Evolutionary conservation across 2,113 vertebrate species (phyloP).

Genomic region (Chroicocephalus ridibundus): DNA sequence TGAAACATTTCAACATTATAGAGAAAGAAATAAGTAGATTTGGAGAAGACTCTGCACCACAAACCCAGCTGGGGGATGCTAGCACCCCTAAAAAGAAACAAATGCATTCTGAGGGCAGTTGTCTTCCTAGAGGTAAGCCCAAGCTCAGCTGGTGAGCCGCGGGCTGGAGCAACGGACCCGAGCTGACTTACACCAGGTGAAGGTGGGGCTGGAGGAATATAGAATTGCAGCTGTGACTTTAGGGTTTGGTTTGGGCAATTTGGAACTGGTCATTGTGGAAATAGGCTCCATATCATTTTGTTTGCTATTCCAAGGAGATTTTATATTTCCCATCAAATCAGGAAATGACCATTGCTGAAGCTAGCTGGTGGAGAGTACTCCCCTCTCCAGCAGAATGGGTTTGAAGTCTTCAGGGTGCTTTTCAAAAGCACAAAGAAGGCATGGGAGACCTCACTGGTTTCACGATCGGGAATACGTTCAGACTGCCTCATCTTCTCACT

Average conservation of each 20-base stretch:
- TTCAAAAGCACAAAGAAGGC: background rate
- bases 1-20: background rate
- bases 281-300: rapidly evolving
- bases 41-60: background rate
- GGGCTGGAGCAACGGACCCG: background rate
- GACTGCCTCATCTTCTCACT: background rate
- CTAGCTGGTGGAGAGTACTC: background rate
- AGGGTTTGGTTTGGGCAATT: background rate
- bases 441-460: background rate
- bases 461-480: background rate
- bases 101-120: background rate
- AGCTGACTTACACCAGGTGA: background rate
- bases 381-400: background rate
- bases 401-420: background rate
- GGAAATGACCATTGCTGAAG: background rate
- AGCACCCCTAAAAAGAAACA: background rate
- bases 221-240: background rate
- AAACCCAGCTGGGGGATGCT: background rate
- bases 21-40: background rate
- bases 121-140: background rate
- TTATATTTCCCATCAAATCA: background rate
- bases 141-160: rapidly evolving
- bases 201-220: background rate
- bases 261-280: background rate
- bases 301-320: background rate